Evolutionary conservation across 2,888 invertebrate species (phyloP), one percentile per base, ranked within the genome.

Genomic region (Volucella inanis): DNA sequence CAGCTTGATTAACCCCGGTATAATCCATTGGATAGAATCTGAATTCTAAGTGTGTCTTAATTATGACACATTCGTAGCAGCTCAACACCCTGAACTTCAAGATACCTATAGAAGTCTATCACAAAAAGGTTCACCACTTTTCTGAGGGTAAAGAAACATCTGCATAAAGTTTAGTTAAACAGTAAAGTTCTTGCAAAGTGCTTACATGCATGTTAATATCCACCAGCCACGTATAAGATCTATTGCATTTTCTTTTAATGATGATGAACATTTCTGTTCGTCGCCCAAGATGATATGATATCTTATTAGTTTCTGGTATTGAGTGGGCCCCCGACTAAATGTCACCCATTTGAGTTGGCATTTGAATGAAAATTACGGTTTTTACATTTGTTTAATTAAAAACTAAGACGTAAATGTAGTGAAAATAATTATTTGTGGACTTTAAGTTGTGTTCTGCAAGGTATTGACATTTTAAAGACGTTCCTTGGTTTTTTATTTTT

Each of bases 271-370:
- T 67, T 72, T 38, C n/a, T 47, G 18, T 39, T 72, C 47, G 54
- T 62, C 55, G 52, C 45, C 41, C 14, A 31, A 61, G 43, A 57
- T 67, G 67, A 75, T 68, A 75, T 81, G 57, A 75, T 68, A 80
- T 75, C 75, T 80, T 74, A 62, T 54, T 65, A 61, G 67, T 67
- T 79, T 59, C 52, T 79, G 59, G 61, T 67, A 67, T 49, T 67
- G 68, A 49, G 64, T 68, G 64, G 43, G 57, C 55, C 18, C 57
- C 31, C 68, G 45, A 64, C 68, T 75, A 81, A 81, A 81, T 81
- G 75, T 45, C 75, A 75, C 75, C 59, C 80, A 81, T 75, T 81
- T 75, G 50, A 70, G 68, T 57, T 81, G 80, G 57, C 57, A 74
- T 75, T 75, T 75, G 68, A 64, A 43, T 45, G 45, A 45, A 43